A percentile compares a stretch with the other conserved stretches of the same genome.
Conservation (phyloP, 1,140 invertebrate genomes). For the Philotrypesis tridentata region DNA sequence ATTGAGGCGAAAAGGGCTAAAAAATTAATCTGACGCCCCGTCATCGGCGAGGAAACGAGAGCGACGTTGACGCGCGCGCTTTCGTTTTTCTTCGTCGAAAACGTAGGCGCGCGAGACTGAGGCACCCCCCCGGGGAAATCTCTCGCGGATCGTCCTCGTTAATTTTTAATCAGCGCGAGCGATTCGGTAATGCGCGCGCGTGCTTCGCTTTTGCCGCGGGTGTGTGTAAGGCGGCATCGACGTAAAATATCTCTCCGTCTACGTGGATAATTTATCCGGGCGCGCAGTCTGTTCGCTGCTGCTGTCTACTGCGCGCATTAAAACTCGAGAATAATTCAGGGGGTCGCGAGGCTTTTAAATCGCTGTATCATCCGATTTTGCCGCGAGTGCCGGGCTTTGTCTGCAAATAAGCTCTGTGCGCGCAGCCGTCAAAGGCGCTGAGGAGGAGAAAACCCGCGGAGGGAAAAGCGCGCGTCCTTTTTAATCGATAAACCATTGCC, state of each 20-base stretch:
- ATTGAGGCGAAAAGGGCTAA: too few relatives aligned
- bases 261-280: too few relatives aligned
- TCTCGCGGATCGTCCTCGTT: conserved; percentile 2
- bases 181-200: neutral
- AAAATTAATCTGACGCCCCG: too few relatives aligned
- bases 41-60: neutral
- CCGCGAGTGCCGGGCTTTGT: neutral
- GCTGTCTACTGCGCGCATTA: neutral
- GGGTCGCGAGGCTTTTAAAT: neutral
- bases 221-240: too few relatives aligned
- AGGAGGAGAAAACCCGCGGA: neutral
- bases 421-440: neutral
- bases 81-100: neutral
- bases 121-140: conserved; percentile 6
- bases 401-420: neutral
- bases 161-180: conserved; percentile 23
- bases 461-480: neutral
- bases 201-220: too few relatives aligned
- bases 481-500: neutral
- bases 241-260: too few relatives aligned
- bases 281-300: too few relatives aligned
- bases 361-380: neutral
- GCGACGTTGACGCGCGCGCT: neutral
- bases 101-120: too few relatives aligned
- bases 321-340: neutral